phyloP scores from a whole-genome alignment of 2,113 vertebrate genomes.

The Morone saxatilis region DNA sequence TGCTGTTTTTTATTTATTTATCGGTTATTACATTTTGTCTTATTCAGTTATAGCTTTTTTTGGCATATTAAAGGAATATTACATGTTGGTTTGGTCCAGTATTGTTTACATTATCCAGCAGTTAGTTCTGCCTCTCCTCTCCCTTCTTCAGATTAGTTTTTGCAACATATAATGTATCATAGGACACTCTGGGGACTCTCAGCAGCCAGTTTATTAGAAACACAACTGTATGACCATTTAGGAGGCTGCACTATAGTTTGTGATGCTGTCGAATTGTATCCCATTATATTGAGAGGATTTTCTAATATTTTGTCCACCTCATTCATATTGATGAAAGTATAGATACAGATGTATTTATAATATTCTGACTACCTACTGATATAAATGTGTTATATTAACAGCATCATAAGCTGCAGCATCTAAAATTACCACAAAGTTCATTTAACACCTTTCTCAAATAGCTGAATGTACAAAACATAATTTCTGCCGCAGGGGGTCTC shows the following conservation, averaged over 20 bases:
- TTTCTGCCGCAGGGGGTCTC: too few relatives aligned
- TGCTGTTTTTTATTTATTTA: background rate
- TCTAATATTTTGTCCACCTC: background rate
- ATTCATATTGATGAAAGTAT: slow-evolving; percentile 3
- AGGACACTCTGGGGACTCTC: background rate
- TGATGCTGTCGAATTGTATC: background rate
- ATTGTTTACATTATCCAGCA: background rate
- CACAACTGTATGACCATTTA: background rate
- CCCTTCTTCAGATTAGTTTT: background rate
- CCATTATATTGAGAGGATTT: background rate
- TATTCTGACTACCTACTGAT: background rate
- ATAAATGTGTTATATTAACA: background rate
- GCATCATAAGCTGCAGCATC: background rate
- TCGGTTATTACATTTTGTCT: background rate
- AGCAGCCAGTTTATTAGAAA: background rate
- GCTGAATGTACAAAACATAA: too few relatives aligned
- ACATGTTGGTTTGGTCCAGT: background rate
- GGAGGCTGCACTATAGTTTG: background rate
- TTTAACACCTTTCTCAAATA: background rate
- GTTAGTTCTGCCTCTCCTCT: background rate
- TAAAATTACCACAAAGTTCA: background rate
- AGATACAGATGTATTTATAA: background rate
- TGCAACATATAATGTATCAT: background rate
- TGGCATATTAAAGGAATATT: background rate
- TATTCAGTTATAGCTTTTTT: background rate